phyloP scores from a whole-genome alignment of 2,797 vertebrate species.

The Artibeus lituratus region DNA sequence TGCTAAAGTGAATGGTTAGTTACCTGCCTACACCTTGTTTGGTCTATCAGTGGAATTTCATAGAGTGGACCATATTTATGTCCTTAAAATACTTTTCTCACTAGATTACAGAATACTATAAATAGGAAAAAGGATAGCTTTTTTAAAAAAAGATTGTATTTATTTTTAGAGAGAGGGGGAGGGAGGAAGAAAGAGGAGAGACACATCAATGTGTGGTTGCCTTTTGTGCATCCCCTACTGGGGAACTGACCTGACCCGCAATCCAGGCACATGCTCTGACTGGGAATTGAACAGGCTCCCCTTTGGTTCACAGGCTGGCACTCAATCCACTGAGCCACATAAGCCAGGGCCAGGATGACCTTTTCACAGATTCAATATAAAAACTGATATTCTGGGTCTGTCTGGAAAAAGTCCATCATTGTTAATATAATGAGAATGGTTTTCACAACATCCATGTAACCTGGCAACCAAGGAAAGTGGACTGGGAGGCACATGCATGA shows the following conservation, averaged over 20 bases:
- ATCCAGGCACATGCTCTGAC: too few relatives aligned
- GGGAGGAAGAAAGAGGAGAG: too few relatives aligned
- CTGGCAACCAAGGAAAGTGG: not conserved
- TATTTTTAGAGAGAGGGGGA: too few relatives aligned
- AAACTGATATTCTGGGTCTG: not conserved
- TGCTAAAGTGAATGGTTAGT: not conserved
- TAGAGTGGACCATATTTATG: not conserved
- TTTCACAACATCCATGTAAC: not conserved
- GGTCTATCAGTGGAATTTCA: not conserved
- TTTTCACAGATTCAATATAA: not conserved
- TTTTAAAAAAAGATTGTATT: not conserved
- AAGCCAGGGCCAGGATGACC: too few relatives aligned
- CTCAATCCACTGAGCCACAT: too few relatives aligned
- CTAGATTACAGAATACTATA: not conserved
- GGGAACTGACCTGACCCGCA: too few relatives aligned
- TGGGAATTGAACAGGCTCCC: too few relatives aligned
- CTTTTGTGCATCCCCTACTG: too few relatives aligned
- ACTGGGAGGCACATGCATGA: not conserved
- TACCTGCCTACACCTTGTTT: not conserved
- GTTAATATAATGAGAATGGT: not conserved
- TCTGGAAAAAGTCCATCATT: not conserved
- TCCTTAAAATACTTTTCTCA: not conserved
- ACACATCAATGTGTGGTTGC: too few relatives aligned
- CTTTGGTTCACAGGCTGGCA: too few relatives aligned
- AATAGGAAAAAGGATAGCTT: not conserved